Percentiles rank a stretch among this genome's conserved stretches.
Conservation (phyloP, 2,797 vertebrate species). For the Smutsia gigantea region DNA sequence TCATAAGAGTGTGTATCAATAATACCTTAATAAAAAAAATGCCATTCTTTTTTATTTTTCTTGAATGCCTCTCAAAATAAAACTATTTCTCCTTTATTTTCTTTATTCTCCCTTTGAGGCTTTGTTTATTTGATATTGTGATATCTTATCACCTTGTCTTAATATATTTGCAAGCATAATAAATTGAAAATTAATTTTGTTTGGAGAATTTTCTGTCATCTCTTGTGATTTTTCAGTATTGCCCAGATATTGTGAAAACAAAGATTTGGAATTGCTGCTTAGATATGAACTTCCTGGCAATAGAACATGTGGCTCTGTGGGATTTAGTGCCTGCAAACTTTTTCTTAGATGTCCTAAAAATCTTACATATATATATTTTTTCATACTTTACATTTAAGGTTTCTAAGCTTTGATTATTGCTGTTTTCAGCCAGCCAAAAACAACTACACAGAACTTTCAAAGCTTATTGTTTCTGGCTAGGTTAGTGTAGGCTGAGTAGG, state of each 20-base stretch:
- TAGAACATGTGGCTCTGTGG: neutral
- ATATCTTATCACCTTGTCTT: neutral
- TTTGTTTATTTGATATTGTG: slow-evolving; percentile 20
- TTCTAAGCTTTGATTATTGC: slow-evolving; percentile 74
- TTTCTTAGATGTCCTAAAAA: slow-evolving; percentile 67
- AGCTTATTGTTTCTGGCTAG: slow-evolving; percentile 71
- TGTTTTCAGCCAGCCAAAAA: slow-evolving; percentile 61
- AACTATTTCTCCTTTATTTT: neutral
- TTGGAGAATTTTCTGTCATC: slow-evolving; percentile 49
- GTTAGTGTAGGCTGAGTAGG: slow-evolving; percentile 57
- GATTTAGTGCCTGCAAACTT: slow-evolving; percentile 47
- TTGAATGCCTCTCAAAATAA: neutral
- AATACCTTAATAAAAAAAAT: too few species aligned
- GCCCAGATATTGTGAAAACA: slow-evolving; percentile 3
- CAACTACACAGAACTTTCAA: slow-evolving; percentile 70
- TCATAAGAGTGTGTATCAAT: too few species aligned
- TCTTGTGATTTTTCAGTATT: slow-evolving; percentile 14
- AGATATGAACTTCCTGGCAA: slow-evolving; percentile 51
- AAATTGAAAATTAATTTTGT: slow-evolving; percentile 38
- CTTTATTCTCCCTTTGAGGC: slow-evolving; percentile 44
- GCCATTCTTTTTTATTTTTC: slow-evolving; percentile 21
- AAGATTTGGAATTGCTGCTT: neutral
- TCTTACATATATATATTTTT: neutral
- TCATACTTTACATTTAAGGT: slow-evolving; percentile 64
- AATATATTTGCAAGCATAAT: neutral